Evolutionary conservation across 1,140 invertebrate species (phyloP).

Genomic region (Drosophila insularis): DNA sequence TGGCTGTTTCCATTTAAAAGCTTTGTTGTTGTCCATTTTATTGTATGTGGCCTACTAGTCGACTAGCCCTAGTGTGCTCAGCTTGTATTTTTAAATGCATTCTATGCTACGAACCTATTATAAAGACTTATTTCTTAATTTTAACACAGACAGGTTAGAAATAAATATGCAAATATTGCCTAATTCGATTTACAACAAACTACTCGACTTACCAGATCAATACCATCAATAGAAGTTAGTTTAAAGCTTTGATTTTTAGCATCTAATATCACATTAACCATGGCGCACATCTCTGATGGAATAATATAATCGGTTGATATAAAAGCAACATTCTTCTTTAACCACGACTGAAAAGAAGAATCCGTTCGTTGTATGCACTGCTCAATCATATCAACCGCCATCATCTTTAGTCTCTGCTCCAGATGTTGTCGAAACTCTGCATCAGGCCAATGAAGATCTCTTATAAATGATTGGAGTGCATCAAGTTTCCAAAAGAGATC

Average conservation of each 20-base stretch:
- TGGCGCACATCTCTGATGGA: conserved; percentile 98
- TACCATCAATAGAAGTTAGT: conserved; percentile 96
- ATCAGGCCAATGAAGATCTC: conserved; percentile 99
- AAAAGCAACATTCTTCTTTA: conserved; percentile 97
- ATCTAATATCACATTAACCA: conserved; percentile 99
- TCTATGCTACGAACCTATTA: no score
- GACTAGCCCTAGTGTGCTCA: no score
- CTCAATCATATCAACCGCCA: conserved; percentile 99
- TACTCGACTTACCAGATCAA: conserved; percentile 91
- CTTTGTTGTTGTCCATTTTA: no score
- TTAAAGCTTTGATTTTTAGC: conserved; percentile 98
- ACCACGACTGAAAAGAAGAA: conserved; percentile 92
- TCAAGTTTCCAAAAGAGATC: conserved; percentile 99
- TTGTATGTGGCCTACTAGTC: no score
- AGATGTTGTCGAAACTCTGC: conserved; percentile 98
- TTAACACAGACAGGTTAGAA: no score
- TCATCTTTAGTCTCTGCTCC: conserved; percentile 97
- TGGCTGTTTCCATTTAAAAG: no score
- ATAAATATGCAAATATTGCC: no score
- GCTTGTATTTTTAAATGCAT: no score
- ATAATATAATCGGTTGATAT: conserved; percentile 98
- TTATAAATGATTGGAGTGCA: conserved; percentile 98
- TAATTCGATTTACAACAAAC: not conserved
- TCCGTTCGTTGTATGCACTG: conserved; percentile 97
- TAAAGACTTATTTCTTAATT: no score